Base-by-base conservation (phyloP, 2,888 invertebrate genomes). In the Abrostola triplasia region DNA sequence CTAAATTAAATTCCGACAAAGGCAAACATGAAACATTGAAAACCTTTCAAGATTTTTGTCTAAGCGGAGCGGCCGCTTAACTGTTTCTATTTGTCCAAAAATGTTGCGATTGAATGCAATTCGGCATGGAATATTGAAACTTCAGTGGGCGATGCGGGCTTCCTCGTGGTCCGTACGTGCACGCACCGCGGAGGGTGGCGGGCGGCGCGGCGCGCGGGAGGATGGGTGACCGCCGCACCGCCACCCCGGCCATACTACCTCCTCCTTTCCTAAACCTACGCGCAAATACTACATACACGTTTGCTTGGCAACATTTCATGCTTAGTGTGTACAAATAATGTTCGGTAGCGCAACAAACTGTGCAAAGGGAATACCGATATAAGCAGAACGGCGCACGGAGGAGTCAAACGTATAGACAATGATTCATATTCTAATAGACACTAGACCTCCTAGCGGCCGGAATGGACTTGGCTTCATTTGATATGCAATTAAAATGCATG, bases 281-380 rank as follows among this genome's bases (percentile, higher is more conserved):
- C 91, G 91, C 93, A 94, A 94, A 94, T 92, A 93, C 82, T 82
- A 84, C 83, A 90, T 92, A 91, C 92, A 90, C 91, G 93, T 93
- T 93, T 94, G 93, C 93, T 94, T 92, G 93, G 92, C 92, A 92
- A 94, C 93, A 94, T 93, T 93, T 94, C 94, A 94, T 93, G 92
- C 94, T 94, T 94, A 94, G 91, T 91, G 92, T 93, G 91, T 92
- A 93, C 93, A 94, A 94, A 93, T 94, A 93, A 92, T 92, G 92
- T 91, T 90, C 88, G 90, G 90, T 84, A 82, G 87, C 84, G 90
- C 88, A 90, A 90, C 90, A 89, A 91, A 91, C 91, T 89, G 88
- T 86, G 90, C 89, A 91, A 91, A 92, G 91, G 89, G 92, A 92
- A 93, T 91, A 89, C 88, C 89, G 88, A 89, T 90, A 88, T 85